phyloP scores from a whole-genome alignment of 2,888 invertebrate species.

The Smittia sp. region DNA sequence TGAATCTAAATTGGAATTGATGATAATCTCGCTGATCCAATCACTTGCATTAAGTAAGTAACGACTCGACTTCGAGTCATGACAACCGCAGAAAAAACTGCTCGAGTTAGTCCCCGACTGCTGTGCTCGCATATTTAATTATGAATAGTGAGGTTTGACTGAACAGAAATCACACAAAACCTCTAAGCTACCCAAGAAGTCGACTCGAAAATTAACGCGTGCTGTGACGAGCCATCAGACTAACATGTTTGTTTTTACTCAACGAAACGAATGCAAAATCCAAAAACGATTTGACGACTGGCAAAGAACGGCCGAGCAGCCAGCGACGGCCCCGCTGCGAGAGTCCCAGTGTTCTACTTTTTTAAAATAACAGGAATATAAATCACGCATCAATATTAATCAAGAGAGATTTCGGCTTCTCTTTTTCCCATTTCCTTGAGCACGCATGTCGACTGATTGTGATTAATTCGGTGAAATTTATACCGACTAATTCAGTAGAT shows the following conservation, averaged over 20 bases:
- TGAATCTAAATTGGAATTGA: slow-evolving; percentile 13
- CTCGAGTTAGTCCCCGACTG: background rate
- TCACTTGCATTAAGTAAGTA: slow-evolving; percentile 30
- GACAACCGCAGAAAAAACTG: background rate
- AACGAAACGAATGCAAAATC: slow-evolving; percentile 33
- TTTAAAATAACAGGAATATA: slow-evolving; percentile 12
- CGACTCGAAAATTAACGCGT: slow-evolving; percentile 35
- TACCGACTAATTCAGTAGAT: slow-evolving; percentile 15
- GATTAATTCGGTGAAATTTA: slow-evolving; percentile 38
- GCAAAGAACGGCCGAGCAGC: slow-evolving; percentile 13
- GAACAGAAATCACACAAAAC: background rate
- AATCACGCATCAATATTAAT: slow-evolving; percentile 41
- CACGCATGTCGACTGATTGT: slow-evolving; percentile 25
- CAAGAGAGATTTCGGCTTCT: slow-evolving; percentile 21
- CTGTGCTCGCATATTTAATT: slow-evolving; percentile 15
- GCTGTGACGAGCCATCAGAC: slow-evolving; percentile 29
- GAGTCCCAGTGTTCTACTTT: slow-evolving; percentile 40
- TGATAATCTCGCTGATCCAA: slow-evolving; percentile 35
- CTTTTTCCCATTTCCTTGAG: slow-evolving; percentile 4
- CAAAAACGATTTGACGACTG: slow-evolving; percentile 36
- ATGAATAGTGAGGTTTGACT: background rate
- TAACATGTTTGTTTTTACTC: slow-evolving; percentile 25
- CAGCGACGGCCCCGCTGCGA: slow-evolving; percentile 11
- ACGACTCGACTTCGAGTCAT: background rate
- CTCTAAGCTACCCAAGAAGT: slow-evolving; percentile 1